phyloP scores from a whole-genome alignment of 1,140 invertebrate species.

The Macrocentrus cingulum region DNA sequence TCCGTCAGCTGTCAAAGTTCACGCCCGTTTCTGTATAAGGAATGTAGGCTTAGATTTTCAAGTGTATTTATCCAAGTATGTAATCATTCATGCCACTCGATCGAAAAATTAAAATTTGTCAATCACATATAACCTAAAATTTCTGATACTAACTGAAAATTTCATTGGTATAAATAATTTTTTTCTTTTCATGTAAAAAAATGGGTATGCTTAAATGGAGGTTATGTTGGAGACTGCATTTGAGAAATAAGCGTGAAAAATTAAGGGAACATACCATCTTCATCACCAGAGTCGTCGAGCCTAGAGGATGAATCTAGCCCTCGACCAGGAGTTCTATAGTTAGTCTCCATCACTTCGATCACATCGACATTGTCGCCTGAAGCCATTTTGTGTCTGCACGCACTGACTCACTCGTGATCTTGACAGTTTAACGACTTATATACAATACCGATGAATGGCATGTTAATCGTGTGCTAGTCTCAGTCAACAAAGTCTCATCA shows the following conservation, averaged over 20 bases:
- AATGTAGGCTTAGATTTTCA: background rate
- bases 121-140: too few species aligned
- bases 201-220: background rate
- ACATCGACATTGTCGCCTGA: conserved; percentile 68
- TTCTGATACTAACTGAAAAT: too few species aligned
- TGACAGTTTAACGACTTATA: conserved; percentile 11
- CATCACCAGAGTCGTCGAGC: conserved; percentile 50
- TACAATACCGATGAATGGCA: conserved; percentile 8
- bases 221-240: conserved; percentile 3
- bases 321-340: conserved; percentile 39
- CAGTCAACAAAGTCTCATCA: background rate
- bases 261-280: conserved; percentile 52
- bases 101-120: too few species aligned
- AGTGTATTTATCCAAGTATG: background rate
- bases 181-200: too few species aligned
- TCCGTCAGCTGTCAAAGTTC: conserved; percentile 31
- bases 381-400: conserved; percentile 64
- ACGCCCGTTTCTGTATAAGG: conserved; percentile 7
- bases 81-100: background rate
- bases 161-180: too few species aligned
- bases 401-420: conserved; percentile 26
- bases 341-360: conserved; percentile 65
- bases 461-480: background rate
- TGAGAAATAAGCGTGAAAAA: conserved; percentile 7
- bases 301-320: conserved; percentile 42